These are phyloP conservation scores for Gobius niger DNA, from an alignment of 2,113 vertebrate species.

Conservation along the genomic window DNA sequence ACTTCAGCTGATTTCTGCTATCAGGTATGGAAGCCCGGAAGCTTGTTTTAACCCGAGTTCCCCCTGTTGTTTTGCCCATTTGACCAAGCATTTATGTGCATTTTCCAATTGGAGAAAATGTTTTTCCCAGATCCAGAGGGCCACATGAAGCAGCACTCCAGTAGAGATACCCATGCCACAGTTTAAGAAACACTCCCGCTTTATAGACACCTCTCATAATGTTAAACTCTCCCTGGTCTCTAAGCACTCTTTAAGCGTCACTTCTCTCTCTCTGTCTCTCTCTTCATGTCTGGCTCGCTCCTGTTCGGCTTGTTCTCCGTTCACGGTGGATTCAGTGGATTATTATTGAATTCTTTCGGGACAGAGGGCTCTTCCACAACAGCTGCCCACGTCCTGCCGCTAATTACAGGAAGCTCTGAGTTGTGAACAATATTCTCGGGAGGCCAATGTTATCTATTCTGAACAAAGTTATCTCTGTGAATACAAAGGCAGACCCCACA, in stretches of 20 bases:
- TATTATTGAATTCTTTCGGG: not conserved
- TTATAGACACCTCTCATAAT: not conserved
- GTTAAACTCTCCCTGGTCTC: not conserved
- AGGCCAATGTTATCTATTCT: not conserved
- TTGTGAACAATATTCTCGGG: not conserved
- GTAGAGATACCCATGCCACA: too few species aligned
- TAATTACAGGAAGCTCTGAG: constrained; percentile 3
- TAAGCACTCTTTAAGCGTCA: not conserved
- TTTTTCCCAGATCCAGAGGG: too few species aligned
- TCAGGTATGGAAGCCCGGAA: too few species aligned
- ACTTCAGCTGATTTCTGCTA: too few species aligned
- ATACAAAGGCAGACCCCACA: not conserved
- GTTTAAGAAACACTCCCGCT: not conserved
- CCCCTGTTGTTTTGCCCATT: too few species aligned
- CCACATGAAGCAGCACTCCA: too few species aligned
- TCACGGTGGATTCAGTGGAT: not conserved
- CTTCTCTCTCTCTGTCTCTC: not conserved
- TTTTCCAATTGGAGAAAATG: too few species aligned
- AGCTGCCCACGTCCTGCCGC: constrained; percentile 6
- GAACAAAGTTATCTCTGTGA: not conserved
- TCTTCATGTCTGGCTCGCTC: not conserved
- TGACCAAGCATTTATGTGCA: too few species aligned
- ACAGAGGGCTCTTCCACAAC: not conserved
- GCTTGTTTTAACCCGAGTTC: too few species aligned
- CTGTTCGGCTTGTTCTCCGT: not conserved